These are phyloP conservation scores for Dolichotis patagonum DNA, from an alignment of 2,113 vertebrate species.

Conservation along the genomic window DNA sequence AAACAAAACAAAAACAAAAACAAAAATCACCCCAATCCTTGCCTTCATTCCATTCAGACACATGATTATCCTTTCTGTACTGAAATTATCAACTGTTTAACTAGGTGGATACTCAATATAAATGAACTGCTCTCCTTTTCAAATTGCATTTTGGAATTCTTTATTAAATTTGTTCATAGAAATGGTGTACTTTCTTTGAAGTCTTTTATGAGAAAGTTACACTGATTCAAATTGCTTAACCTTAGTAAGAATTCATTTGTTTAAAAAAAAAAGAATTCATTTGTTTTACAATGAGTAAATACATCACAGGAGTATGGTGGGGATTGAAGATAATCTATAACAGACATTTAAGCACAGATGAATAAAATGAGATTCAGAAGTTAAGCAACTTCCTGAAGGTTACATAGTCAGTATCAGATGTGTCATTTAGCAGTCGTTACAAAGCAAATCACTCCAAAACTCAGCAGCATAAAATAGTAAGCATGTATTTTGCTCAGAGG, in stretches of 20 bases:
- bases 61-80: background rate
- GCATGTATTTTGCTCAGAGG: background rate
- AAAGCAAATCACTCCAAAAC: slow-evolving; percentile 5
- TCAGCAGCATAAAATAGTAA: background rate
- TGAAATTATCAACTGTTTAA: background rate
- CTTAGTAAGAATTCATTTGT: background rate
- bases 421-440: background rate
- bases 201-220: background rate
- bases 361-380: background rate
- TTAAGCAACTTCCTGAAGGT: background rate
- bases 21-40: no score
- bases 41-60: background rate
- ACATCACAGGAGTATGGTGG: background rate
- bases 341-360: background rate
- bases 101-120: background rate
- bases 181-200: background rate
- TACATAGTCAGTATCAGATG: background rate
- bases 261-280: background rate
- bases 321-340: background rate
- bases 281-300: background rate
- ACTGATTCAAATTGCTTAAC: background rate
- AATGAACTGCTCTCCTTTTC: background rate
- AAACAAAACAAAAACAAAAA: background rate
- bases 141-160: background rate
- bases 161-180: background rate